phyloP scores from a whole-genome alignment of 2,113 vertebrate genomes.

The Thinocorus orbignyianus region DNA sequence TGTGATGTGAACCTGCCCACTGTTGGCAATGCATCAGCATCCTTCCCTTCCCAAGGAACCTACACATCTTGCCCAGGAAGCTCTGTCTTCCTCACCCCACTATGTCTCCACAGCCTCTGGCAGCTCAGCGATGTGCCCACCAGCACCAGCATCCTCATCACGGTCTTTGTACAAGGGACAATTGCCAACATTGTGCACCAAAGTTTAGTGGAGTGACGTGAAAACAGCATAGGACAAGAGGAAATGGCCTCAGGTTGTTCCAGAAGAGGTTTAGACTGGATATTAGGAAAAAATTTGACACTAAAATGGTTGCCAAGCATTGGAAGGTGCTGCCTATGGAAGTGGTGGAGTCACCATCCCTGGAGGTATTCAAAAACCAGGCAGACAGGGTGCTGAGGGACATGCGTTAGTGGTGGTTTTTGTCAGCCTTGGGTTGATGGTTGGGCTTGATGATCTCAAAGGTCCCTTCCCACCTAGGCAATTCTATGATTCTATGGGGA shows the following conservation, averaged over 20 bases:
- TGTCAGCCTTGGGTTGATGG: no score
- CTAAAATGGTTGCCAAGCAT: no score
- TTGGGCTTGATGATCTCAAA: no score
- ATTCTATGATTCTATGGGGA: not conserved
- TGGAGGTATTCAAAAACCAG: no score
- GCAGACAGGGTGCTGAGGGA: no score
- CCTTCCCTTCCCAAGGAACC: not conserved
- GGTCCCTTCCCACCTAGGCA: no score
- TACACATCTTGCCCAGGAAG: fast-evolving
- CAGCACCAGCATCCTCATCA: fast-evolving
- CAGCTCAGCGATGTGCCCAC: not conserved
- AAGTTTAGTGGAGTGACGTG: not conserved
- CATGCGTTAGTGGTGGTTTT: no score
- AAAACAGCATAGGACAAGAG: not conserved
- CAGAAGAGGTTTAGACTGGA: no score
- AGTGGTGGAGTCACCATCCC: no score
- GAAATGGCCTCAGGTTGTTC: no score
- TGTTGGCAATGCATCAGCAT: not conserved
- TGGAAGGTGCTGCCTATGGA: no score
- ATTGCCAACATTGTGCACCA: not conserved
- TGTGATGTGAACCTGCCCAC: not conserved
- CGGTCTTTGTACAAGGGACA: not conserved
- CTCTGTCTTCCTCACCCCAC: not conserved
- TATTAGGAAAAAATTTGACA: no score
- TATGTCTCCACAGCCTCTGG: fast-evolving